These are phyloP conservation scores for Lampropteryx suffumata DNA, from an alignment of 2,888 invertebrate species.

Conservation along the genomic window DNA sequence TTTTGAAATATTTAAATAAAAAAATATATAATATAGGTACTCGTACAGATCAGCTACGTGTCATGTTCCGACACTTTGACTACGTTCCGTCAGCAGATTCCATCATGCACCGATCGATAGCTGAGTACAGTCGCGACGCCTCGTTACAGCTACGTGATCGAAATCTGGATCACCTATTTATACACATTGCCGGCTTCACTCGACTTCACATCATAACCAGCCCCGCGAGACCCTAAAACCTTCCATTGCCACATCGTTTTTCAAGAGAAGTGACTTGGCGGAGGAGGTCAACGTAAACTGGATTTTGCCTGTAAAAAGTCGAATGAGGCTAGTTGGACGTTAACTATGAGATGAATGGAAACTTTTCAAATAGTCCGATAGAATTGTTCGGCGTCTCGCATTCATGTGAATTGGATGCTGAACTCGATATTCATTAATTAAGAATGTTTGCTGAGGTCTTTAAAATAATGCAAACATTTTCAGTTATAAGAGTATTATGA, in stretches of 20 bases:
- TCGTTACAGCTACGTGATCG: slow-evolving; percentile 79
- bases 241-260: slow-evolving; percentile 22
- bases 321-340: slow-evolving; percentile 63
- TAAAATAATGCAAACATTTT: slow-evolving; percentile 5
- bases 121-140: slow-evolving; percentile 66
- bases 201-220: slow-evolving; percentile 54
- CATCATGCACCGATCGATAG: slow-evolving; percentile 65
- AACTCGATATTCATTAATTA: slow-evolving; percentile 18
- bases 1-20: no score
- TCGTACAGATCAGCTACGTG: no score
- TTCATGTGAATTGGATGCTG: slow-evolving; percentile 18
- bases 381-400: slow-evolving; percentile 52
- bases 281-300: slow-evolving; percentile 43
- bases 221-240: slow-evolving; percentile 41
- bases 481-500: not conserved
- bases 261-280: slow-evolving; percentile 9
- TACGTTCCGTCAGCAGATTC: slow-evolving; percentile 46
- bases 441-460: slow-evolving; percentile 6
- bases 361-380: slow-evolving; percentile 59
- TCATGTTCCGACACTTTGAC: slow-evolving; percentile 22
- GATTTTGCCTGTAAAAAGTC: slow-evolving; percentile 58
- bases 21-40: no score
- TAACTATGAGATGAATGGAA: slow-evolving; percentile 64
- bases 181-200: slow-evolving; percentile 70
- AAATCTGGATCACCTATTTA: slow-evolving; percentile 78